These are phyloP conservation scores for Illadopsis cleaveri DNA, from an alignment of 2,113 vertebrate species.

Conservation along the genomic window DNA sequence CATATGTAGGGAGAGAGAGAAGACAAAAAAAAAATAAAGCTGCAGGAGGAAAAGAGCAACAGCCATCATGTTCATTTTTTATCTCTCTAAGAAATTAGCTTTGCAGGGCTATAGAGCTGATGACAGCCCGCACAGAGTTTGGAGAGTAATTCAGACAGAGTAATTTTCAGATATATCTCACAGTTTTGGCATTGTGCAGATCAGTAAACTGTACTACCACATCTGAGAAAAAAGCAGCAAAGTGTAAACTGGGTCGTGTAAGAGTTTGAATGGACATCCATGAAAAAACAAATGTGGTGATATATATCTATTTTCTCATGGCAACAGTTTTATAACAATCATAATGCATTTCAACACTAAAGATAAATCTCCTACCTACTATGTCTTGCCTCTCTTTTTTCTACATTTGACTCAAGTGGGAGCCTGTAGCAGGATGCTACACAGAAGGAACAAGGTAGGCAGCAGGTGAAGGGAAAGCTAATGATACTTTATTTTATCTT, in stretches of 20 bases:
- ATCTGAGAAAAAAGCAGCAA: background rate
- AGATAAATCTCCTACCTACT: background rate
- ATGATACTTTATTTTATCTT: too few relatives aligned
- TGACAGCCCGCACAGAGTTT: background rate
- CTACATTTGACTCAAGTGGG: background rate
- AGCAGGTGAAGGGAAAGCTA: too few relatives aligned
- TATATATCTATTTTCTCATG: background rate
- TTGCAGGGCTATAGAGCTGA: background rate
- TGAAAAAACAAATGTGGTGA: accelerated
- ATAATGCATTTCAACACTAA: background rate
- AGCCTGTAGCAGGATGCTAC: too few relatives aligned
- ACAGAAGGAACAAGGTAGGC: too few relatives aligned
- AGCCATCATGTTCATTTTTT: background rate
- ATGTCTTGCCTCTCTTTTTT: background rate
- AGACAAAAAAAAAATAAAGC: background rate
- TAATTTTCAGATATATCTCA: background rate
- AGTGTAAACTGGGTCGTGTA: background rate
- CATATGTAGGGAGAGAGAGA: background rate
- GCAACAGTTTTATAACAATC: background rate
- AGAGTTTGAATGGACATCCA: background rate
- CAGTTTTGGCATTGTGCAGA: background rate
- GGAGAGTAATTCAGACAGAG: background rate
- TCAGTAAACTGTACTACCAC: background rate
- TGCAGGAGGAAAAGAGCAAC: background rate
- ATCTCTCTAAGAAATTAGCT: background rate